phyloP scores from a whole-genome alignment of 2,797 vertebrate genomes.

The Lates japonicus region DNA sequence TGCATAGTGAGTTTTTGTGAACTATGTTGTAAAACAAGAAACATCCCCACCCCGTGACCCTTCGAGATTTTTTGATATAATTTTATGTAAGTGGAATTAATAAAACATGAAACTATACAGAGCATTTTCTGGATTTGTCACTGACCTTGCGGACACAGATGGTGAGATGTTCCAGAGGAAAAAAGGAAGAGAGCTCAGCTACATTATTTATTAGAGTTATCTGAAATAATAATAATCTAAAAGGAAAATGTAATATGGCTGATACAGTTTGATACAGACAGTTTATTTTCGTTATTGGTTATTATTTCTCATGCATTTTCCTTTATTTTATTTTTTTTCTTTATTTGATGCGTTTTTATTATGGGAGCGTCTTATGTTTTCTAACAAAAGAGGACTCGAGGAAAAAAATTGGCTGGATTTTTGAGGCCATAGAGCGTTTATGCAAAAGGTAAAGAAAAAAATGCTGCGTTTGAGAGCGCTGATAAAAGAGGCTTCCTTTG shows the following conservation, averaged over 20 bases:
- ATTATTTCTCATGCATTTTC: not conserved
- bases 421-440: not conserved
- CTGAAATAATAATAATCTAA: not conserved
- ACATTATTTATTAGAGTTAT: not conserved
- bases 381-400: not conserved
- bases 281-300: not conserved
- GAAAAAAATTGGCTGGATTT: not conserved
- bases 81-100: constrained; percentile 90
- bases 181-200: not conserved
- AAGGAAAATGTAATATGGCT: not conserved
- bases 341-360: not conserved
- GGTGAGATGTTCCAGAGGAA: not conserved
- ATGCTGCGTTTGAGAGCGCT: not conserved
- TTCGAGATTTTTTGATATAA: constrained; percentile 87
- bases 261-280: not conserved
- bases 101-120: constrained; percentile 79
- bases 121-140: constrained; percentile 39
- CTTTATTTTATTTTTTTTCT: no score
- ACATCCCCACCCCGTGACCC: constrained; percentile 52
- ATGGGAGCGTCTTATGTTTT: not conserved
- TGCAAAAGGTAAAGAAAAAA: not conserved
- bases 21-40: constrained; percentile 79
- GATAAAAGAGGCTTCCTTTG: constrained; percentile 37
- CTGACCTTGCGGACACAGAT: not conserved
- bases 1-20: constrained; percentile 84